A percentile compares a stretch with the other conserved stretches of the same genome.
Evolutionary conservation across 2,888 invertebrate genomes (phyloP).

Genomic region (Campoplex capitator): DNA sequence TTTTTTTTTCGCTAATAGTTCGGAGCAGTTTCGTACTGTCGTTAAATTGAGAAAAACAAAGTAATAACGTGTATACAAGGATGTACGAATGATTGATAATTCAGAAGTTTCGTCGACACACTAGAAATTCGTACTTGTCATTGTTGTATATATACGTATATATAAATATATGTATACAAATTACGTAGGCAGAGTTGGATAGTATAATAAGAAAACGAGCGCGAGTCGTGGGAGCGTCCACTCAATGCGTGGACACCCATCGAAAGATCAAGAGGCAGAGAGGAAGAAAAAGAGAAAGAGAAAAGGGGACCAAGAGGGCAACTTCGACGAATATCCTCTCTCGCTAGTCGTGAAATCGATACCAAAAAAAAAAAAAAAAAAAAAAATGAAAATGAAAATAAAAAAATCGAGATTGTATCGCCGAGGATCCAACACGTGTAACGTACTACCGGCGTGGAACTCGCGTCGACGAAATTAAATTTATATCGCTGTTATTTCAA

Average conservation of each 20-base stretch:
- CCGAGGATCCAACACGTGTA: conserved; percentile 83
- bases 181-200: conserved; percentile 49
- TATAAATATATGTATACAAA: conserved; percentile 15
- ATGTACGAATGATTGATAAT: conserved; percentile 44
- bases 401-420: conserved; percentile 79
- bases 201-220: conserved; percentile 62
- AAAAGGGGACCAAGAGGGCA: conserved; percentile 35
- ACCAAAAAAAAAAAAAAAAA: conserved; percentile 72
- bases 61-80: conserved; percentile 28
- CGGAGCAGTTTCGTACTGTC: not conserved
- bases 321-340: conserved; percentile 64
- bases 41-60: conserved; percentile 1
- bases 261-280: conserved; percentile 16
- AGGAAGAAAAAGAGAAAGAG: conserved; percentile 43
- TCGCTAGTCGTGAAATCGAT: conserved; percentile 83
- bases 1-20: not conserved
- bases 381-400: conserved; percentile 17
- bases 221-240: conserved; percentile 66
- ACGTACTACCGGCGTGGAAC: conserved; percentile 81
- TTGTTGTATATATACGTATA: not conserved
- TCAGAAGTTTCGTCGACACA: conserved; percentile 58
- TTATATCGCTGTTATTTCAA: conserved; percentile 80
- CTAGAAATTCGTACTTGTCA: conserved; percentile 47
- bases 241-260: conserved; percentile 40
- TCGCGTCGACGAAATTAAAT: conserved; percentile 79